Evolutionary conservation across 2,888 invertebrate species (phyloP).

Genomic region (Eristalinus sepulchralis): DNA sequence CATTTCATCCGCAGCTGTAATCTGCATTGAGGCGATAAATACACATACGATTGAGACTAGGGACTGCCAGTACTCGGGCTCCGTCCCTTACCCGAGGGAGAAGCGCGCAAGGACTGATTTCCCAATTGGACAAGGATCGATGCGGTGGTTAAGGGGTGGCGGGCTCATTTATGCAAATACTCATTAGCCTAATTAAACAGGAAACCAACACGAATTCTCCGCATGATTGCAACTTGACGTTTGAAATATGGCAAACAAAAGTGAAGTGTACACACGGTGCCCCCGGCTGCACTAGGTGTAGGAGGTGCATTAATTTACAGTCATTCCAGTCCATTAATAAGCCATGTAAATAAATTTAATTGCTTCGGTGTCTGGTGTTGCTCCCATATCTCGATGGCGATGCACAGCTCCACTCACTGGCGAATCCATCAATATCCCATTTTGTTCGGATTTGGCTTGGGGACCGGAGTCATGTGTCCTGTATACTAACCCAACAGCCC

Average conservation of each 20-base stretch:
- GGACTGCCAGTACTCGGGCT: conserved; percentile 4
- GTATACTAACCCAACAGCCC: conserved; percentile 22
- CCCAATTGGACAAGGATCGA: conserved; percentile 22
- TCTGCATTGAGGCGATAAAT: not conserved
- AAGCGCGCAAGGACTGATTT: not conserved
- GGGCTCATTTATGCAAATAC: conserved; percentile 56
- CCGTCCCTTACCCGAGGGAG: not conserved
- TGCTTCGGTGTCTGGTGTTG: conserved; percentile 36
- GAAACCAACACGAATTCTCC: conserved; percentile 58
- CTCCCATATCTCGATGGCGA: conserved; percentile 37
- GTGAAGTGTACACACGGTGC: conserved; percentile 37
- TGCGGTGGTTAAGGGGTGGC: not conserved
- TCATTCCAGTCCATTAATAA: conserved; percentile 67
- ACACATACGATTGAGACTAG: not conserved
- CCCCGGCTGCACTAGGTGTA: conserved; percentile 4
- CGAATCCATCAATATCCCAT: conserved; percentile 28
- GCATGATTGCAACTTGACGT: conserved; percentile 66
- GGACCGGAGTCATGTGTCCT: conserved; percentile 5
- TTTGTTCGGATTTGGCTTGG: not conserved
- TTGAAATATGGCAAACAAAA: conserved; percentile 64
- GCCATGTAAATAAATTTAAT: conserved; percentile 69
- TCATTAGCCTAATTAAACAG: conserved; percentile 69
- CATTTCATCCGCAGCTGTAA: conserved; percentile 17
- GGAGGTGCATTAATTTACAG: conserved; percentile 57
- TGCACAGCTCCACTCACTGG: conserved; percentile 4